Conservation (phyloP, 2,888 invertebrate genomes). For the Pimpla rufipes region DNA sequence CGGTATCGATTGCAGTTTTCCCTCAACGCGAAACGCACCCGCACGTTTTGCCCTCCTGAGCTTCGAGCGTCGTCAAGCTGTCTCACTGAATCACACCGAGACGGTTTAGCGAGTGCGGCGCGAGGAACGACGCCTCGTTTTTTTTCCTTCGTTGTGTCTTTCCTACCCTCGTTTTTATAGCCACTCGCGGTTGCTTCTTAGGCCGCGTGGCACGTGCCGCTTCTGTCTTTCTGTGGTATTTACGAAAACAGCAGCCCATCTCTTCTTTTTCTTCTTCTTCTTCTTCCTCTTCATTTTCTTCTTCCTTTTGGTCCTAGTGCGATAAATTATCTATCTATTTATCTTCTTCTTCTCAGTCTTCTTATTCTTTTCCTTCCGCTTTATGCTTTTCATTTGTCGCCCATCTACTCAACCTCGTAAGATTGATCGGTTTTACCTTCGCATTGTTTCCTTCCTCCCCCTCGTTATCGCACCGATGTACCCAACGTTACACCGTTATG, state of each 20-base stretch:
- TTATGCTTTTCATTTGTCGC: not conserved
- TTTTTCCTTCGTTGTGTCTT: not conserved
- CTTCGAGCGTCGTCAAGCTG: not conserved
- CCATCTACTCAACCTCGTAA: not conserved
- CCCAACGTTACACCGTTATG: not conserved
- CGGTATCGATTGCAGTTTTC: not conserved
- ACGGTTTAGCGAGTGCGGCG: not conserved
- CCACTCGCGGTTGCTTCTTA: too few species aligned
- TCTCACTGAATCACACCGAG: not conserved
- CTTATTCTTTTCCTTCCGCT: not conserved
- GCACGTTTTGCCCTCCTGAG: not conserved
- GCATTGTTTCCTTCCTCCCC: not conserved
- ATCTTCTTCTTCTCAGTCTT: not conserved
- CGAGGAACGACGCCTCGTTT: not conserved
- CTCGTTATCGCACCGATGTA: constrained; percentile 6
- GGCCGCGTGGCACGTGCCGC: too few species aligned
- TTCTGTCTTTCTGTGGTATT: too few species aligned
- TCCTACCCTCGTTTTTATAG: too few species aligned
- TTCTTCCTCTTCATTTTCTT: not conserved
- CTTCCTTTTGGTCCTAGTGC: not conserved
- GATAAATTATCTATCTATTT: too few species aligned
- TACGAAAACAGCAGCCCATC: too few species aligned
- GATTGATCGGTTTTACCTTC: not conserved
- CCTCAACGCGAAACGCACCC: not conserved
- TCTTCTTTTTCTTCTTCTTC: too few species aligned